Evolutionary conservation across 2,113 vertebrate species (phyloP).

Genomic region (Dipodomys spectabilis): DNA sequence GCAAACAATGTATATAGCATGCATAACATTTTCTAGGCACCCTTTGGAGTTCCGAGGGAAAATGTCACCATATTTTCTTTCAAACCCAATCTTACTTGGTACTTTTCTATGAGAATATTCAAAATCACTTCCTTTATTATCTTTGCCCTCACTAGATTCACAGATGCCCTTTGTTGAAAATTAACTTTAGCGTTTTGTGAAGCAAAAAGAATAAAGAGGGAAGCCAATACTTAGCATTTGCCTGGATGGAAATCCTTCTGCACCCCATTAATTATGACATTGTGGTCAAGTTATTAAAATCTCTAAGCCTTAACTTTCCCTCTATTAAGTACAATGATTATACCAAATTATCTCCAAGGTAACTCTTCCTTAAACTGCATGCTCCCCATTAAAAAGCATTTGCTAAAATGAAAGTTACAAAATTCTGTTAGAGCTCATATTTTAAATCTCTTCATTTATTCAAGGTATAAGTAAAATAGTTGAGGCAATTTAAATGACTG

Average conservation of each 20-base stretch:
- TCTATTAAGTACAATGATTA: not conserved
- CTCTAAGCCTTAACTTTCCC: too few species aligned
- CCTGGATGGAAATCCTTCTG: not conserved
- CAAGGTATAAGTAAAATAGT: conserved; percentile 19
- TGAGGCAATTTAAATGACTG: not conserved
- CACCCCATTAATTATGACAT: not conserved
- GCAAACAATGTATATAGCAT: not conserved
- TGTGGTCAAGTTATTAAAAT: not conserved
- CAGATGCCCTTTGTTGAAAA: not conserved
- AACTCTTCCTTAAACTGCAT: not conserved
- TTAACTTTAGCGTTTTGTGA: not conserved
- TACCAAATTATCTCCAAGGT: not conserved
- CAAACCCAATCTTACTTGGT: not conserved
- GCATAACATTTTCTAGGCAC: not conserved
- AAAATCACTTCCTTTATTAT: not conserved
- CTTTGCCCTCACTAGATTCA: not conserved
- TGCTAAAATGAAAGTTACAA: not conserved
- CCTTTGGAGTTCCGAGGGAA: not conserved
- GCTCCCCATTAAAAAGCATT: not conserved
- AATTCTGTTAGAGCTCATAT: not conserved
- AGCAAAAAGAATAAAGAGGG: not conserved
- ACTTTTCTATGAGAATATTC: not conserved
- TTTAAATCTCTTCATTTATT: not conserved
- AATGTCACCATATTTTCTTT: not conserved
- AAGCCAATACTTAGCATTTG: not conserved